These are phyloP conservation scores for Platysteira castanea DNA, from an alignment of 2,113 vertebrate genomes.

Conservation along the genomic window DNA sequence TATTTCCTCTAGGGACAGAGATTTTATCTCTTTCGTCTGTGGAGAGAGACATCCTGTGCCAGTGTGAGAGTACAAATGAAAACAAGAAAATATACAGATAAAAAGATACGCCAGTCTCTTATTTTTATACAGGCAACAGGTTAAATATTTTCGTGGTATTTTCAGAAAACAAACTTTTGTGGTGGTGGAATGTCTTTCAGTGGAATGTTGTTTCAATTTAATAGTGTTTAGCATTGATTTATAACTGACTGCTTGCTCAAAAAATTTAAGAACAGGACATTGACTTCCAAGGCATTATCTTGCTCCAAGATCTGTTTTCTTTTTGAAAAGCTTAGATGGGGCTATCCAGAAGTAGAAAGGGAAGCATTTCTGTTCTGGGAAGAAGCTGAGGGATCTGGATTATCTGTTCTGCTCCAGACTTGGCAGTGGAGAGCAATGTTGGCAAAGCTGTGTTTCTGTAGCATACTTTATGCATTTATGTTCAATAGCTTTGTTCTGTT, in stretches of 20 bases:
- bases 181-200: not conserved
- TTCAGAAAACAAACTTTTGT: not conserved
- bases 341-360: not conserved
- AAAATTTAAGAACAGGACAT: not conserved
- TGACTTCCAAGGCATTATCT: not conserved
- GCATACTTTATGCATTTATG: not conserved
- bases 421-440: not conserved
- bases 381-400: not conserved
- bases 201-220: not conserved
- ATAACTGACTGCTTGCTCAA: not conserved
- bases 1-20: not conserved
- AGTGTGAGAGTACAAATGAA: not conserved
- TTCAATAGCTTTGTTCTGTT: not conserved
- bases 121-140: not conserved
- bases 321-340: not conserved
- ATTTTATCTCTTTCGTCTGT: accelerated
- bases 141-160: not conserved
- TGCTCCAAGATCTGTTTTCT: not conserved
- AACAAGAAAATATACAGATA: not conserved
- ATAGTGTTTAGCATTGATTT: accelerated
- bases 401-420: not conserved
- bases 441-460: not conserved
- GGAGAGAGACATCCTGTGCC: no score
- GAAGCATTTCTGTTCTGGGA: not conserved
- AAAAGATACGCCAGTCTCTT: not conserved